Base-by-base conservation (phyloP, 2,888 invertebrate genomes). In the Yponomeuta malinellus region DNA sequence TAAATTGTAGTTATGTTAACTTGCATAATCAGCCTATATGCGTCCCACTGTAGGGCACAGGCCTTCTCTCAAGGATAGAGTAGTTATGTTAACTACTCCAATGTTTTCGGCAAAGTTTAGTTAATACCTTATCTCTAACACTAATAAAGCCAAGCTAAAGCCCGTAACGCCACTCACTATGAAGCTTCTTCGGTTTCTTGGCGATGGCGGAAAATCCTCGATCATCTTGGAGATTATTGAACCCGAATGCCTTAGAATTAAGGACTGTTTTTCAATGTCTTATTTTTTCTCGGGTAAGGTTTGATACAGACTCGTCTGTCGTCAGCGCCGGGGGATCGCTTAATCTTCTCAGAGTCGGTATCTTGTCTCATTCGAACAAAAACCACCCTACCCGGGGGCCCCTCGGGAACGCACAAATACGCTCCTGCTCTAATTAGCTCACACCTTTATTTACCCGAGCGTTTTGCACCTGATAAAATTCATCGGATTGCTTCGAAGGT, bases 401-500 rank as follows among this genome's bases (percentile, higher is more conserved):
- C 15, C 52, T 43, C 52, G 52, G 52, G 52, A 59, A 59, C 52
- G 52, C 52, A 59, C 52, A 59, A 59, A 59, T 59, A 59, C 52
- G 52, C 52, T 59, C 15, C 52, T 15, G 15, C 2, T 8, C 52
- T 59, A 59, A 59, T 59, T 59, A 59, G 52, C 52, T 59, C 15
- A 59, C 52, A 59, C 52, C 52, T 59, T 59, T 59, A 12, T 59
- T 59, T 59, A 59, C 52, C 52, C 52, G 52, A 59, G 52, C 52
- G 52, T 59, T 59, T 59, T 59, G 52, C 52, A 59, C 52, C 52
- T 59, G 52, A 59, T 15, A 15, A 59, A 15, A 59, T 59, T 15
- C 52, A 59, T 59, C 52, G 52, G 52, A 59, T 12, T 15, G 12
- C 15, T 15, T 3, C 15, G 52, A 15, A 59, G 52, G 52, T 59